These are phyloP conservation scores for Cyprinodon brontotheroides DNA, from an alignment of 2,113 vertebrate genomes.

Conservation along the genomic window DNA sequence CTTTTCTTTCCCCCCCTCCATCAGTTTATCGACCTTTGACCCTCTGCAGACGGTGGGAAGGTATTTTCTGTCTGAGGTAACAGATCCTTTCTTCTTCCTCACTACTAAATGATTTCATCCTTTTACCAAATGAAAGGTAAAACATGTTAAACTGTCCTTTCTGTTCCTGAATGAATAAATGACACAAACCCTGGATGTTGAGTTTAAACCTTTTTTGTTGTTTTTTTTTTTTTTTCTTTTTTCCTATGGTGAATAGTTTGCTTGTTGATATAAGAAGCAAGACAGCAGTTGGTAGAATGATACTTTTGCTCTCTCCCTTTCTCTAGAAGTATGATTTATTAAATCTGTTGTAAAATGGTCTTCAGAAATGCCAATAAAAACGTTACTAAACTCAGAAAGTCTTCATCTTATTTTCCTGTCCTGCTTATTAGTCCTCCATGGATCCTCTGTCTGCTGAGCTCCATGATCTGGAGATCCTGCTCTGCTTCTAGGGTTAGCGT, in stretches of 20 bases:
- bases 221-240: slow-evolving; percentile 50
- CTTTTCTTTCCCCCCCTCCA: not conserved
- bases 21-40: slow-evolving; percentile 58
- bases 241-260: slow-evolving; percentile 72
- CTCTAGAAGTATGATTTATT: slow-evolving; percentile 73
- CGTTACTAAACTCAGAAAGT: slow-evolving; percentile 56
- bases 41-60: slow-evolving; percentile 77
- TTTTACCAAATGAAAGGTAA: slow-evolving; percentile 58
- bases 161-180: slow-evolving; percentile 63
- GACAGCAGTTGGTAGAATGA: slow-evolving; percentile 68
- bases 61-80: slow-evolving; percentile 49
- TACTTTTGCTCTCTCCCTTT: slow-evolving; percentile 69
- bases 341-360: slow-evolving; percentile 77
- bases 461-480: too few species aligned
- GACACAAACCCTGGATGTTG: slow-evolving; percentile 67
- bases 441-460: too few species aligned
- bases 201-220: slow-evolving; percentile 58
- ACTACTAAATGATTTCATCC: slow-evolving; percentile 53
- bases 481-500: too few species aligned
- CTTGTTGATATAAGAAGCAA: slow-evolving; percentile 66
- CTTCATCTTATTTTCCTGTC: too few species aligned
- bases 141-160: slow-evolving; percentile 60
- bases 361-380: slow-evolving; percentile 78
- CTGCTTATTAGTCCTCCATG: too few species aligned
- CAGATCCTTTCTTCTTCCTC: slow-evolving; percentile 42